These are phyloP conservation scores for Samia ricini DNA, from an alignment of 1,140 invertebrate species.

Conservation along the genomic window DNA sequence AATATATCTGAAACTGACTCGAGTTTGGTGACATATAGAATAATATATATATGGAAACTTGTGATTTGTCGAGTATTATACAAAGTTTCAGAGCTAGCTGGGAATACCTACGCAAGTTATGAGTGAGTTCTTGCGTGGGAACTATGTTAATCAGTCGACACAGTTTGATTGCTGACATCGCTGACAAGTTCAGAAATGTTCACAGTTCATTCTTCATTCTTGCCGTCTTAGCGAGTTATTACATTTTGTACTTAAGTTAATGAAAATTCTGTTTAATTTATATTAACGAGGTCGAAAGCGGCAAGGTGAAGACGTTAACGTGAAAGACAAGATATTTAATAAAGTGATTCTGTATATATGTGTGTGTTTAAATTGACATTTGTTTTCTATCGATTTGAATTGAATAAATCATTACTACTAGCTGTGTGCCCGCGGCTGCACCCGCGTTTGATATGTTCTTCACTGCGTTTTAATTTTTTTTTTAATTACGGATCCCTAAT, in stretches of 20 bases:
- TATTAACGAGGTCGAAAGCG: not conserved
- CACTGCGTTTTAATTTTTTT: too few species aligned
- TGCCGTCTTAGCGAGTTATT: constrained; percentile 17
- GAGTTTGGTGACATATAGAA: not conserved
- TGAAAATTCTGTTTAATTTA: not conserved
- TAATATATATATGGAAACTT: too few species aligned
- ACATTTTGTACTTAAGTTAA: constrained; percentile 3
- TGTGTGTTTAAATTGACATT: too few species aligned
- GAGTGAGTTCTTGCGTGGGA: constrained; percentile 32
- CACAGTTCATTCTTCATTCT: constrained; percentile 16
- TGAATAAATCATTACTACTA: too few species aligned
- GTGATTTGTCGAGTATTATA: constrained; percentile 5
- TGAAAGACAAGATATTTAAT: too few species aligned
- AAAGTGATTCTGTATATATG: too few species aligned
- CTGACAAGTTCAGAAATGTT: constrained; percentile 2
- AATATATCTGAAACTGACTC: not conserved
- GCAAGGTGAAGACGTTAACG: too few species aligned
- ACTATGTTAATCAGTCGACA: constrained; percentile 43
- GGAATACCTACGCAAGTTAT: constrained; percentile 23
- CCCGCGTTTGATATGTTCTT: too few species aligned
- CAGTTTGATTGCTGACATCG: constrained; percentile 44
- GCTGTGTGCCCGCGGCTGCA: too few species aligned
- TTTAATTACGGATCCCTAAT: too few species aligned
- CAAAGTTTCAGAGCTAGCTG: constrained; percentile 11
- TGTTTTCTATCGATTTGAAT: too few species aligned